These are phyloP conservation scores for Drosophila peninsularis DNA, from an alignment of 2,888 invertebrate genomes.

Conservation along the genomic window DNA sequence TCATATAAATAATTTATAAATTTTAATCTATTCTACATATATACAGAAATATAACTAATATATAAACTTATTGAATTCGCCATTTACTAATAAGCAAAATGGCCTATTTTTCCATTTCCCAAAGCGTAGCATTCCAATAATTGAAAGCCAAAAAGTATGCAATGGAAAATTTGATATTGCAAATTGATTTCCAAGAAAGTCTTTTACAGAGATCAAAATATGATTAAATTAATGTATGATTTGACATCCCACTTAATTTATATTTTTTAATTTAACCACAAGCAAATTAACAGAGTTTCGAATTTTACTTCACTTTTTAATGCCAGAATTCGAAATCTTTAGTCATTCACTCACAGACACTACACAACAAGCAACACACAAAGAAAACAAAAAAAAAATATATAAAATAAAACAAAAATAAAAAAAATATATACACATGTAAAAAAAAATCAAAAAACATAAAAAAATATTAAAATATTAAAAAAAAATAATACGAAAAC, in stretches of 20 bases:
- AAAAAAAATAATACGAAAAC: too few species aligned
- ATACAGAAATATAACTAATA: neutral
- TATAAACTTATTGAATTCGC: too few species aligned
- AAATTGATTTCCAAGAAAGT: too few species aligned
- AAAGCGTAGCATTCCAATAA: neutral
- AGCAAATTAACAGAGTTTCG: neutral
- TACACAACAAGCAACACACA: conserved; percentile 1
- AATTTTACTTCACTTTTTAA: neutral
- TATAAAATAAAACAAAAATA: too few species aligned
- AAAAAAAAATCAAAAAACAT: neutral
- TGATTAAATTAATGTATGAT: neutral
- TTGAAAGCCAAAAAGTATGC: neutral
- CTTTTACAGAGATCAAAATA: too few species aligned
- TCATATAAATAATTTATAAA: neutral
- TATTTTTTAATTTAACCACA: neutral
- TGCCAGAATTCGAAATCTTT: neutral
- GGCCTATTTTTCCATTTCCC: neutral
- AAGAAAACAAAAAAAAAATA: neutral
- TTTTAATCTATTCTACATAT: too few species aligned
- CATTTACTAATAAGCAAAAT: neutral
- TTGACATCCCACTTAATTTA: neutral
- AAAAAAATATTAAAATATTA: too few species aligned
- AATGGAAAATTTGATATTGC: neutral
- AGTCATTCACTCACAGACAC: conserved; percentile 2
- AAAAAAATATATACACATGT: neutral